Evolutionary conservation across 2,888 invertebrate species (phyloP), one percentile per base, ranked within the genome.

Genomic region (Camptogramma bilineatum): DNA sequence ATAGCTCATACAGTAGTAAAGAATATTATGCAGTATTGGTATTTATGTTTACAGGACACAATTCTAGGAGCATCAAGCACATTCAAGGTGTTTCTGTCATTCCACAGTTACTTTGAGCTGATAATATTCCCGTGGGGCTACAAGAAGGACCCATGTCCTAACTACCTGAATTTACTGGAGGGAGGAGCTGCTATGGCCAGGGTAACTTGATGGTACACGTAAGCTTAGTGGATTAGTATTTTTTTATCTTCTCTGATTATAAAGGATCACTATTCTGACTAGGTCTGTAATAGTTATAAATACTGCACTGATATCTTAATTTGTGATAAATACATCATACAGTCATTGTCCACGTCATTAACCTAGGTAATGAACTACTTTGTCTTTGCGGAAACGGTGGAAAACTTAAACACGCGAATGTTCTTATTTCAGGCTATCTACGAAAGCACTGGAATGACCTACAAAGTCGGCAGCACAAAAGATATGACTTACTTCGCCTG

Each of bases 71-170:
- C 91, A 1, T 62, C 78, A 8, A 82, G 82, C 7, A 79, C 79
- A 4, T 93, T 92, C 78, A 87, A 87, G 73, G 91, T 89, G 57
- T 93, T 88, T 75, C 79, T 93, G 50, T 91, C 92, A 3, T 90
- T 91, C 68, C 92, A 93, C 74, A 91, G 91, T 64, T 93, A 91
- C 73, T 91, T 81, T 64, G 90, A 93, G 71, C 72, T 90, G 64
- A 93, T 93, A 55, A 88, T 91, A 56, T 93, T 93, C 68, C 92
- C 92, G 0, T 93, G 91, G 91, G 91, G 92, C 8, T 82, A 83
- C 78, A 86, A 83, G 59, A 76, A 73, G 8, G 91, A 91, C 1
- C 87, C 89, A 2, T 90, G 91, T 70, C 86, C 87, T 4, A 84
- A 90, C 68, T 93, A 93, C 62, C 68, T 93, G 5, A 80, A 80